Percentiles rank a stretch among this genome's conserved stretches.
phyloP scores from a whole-genome alignment of 2,888 invertebrate genomes.

The Diarsia mendica region DNA sequence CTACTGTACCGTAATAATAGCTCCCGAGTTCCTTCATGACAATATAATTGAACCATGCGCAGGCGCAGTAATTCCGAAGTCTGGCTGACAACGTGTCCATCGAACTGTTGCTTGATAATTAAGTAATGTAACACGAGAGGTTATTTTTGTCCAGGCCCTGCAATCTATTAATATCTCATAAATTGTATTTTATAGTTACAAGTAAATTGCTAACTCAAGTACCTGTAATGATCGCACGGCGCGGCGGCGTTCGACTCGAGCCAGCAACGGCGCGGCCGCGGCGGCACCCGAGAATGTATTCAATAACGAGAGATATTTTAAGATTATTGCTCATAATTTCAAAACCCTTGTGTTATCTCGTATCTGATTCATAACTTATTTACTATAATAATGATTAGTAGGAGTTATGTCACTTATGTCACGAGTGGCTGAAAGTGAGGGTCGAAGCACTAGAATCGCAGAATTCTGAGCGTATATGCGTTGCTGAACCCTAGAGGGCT shows the following conservation, averaged over 20 bases:
- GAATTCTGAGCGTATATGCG: neutral
- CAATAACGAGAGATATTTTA: conserved; percentile 77
- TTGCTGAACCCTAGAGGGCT: conserved; percentile 15
- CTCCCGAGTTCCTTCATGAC: conserved; percentile 75
- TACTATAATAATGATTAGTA: conserved; percentile 66
- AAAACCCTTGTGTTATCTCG: conserved; percentile 69
- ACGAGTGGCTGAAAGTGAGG: conserved; percentile 29
- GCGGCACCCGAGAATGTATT: conserved; percentile 66
- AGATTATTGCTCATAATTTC: conserved; percentile 77
- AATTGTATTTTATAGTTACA: conserved; percentile 77
- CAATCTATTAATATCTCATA: conserved; percentile 83
- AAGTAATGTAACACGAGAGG: conserved; percentile 76
- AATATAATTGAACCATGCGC: conserved; percentile 81
- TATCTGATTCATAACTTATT: conserved; percentile 72
- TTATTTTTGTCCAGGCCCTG: conserved; percentile 80
- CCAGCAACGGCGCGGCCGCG: conserved; percentile 55
- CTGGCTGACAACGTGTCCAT: conserved; percentile 63
- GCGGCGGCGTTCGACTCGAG: conserved; percentile 66
- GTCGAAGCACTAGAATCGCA: conserved; percentile 14
- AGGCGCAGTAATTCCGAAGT: conserved; percentile 72
- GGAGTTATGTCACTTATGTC: conserved; percentile 54
- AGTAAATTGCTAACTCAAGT: conserved; percentile 84
- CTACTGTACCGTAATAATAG: conserved; percentile 75
- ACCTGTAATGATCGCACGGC: conserved; percentile 78
- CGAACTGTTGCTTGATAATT: conserved; percentile 70